Evolutionary conservation across 2,888 invertebrate genomes (phyloP), one percentile per base, ranked within the genome.

Genomic region (Eupithecia tripunctaria): DNA sequence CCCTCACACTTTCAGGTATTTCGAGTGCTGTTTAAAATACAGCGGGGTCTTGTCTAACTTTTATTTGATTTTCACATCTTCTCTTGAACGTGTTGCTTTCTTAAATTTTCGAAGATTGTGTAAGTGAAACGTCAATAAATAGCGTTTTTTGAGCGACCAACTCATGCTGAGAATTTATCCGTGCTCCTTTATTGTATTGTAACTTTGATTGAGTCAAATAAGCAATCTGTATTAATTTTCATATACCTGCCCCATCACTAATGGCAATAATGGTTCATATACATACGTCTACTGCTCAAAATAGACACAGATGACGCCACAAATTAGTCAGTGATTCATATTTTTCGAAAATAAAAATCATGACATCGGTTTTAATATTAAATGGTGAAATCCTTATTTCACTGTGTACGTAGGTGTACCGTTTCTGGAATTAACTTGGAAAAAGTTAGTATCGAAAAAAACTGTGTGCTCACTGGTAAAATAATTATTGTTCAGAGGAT

Each of bases 21-120:
- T 64, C 38, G 15, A 64, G 27, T 29, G 60, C 27, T 60, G 18
- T 64, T 36, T 18, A 41, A 64, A 64, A 56, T 25, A 56, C 56
- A 25, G 5, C 5, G 14, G 1, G 25, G 56, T 25, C 25, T 56
- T 56, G 25, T 56, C 56, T 56, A 5, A 56, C 56, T 25, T 14
- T 56, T 56, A 56, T 56, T 56, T 56, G 56, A 25, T 56, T 56
- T 56, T 56, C 56, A 56, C 25, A 56, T 25, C 56, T 14, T 25
- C 56, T 56, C 4, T 56, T 56, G 25, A 56, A 56, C 56, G 5
- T 56, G 21, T 25, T 21, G 14, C 12, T 56, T 56, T 56, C 56
- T 12, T 25, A 21, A 21, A 51, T 25, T 15, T 43, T 43, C 18
- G 51, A 51, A 51, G 2, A 51, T 8, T 51, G 51, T 51, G 21